Conservation (phyloP, 2,797 vertebrate genomes). For the Naso thynnoides region DNA sequence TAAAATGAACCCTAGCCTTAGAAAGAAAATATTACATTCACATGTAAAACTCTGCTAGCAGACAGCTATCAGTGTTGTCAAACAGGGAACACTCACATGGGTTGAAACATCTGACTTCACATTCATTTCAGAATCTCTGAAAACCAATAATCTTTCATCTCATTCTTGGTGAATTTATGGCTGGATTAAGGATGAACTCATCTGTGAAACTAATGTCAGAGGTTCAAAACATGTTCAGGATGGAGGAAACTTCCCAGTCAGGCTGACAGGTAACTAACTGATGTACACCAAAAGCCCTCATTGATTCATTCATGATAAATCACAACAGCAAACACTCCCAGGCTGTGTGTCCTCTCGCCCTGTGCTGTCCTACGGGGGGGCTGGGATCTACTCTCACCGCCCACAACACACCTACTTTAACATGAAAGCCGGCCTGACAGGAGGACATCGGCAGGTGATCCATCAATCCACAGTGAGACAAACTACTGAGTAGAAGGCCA, state of each 20-base stretch:
- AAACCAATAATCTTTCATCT: not conserved
- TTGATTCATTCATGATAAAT: slow-evolving; percentile 83
- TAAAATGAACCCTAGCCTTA: not conserved
- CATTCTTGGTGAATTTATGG: slow-evolving; percentile 28
- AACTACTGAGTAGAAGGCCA: slow-evolving; percentile 48
- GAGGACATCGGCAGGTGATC: slow-evolving; percentile 83
- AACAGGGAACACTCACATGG: not conserved
- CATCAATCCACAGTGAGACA: slow-evolving; percentile 77
- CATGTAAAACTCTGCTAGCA: not conserved
- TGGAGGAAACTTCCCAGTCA: slow-evolving; percentile 41
- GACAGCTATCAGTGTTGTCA: not conserved
- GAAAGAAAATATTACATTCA: not conserved
- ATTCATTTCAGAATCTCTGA: not conserved
- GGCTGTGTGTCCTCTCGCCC: slow-evolving; percentile 77
- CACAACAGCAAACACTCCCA: slow-evolving; percentile 79
- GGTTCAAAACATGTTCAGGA: slow-evolving; percentile 40
- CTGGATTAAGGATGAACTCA: slow-evolving; percentile 21
- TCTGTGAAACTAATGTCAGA: slow-evolving; percentile 19
- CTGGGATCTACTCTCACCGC: slow-evolving; percentile 70
- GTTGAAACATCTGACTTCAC: slow-evolving; percentile 4
- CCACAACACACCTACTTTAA: slow-evolving; percentile 81
- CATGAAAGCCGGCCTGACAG: slow-evolving; percentile 82
- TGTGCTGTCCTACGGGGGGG: slow-evolving; percentile 70
- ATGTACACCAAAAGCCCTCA: slow-evolving; percentile 77
- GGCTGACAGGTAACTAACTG: slow-evolving; percentile 80